phyloP scores from a whole-genome alignment of 1,140 invertebrate species.

The Drosophila mayri region DNA sequence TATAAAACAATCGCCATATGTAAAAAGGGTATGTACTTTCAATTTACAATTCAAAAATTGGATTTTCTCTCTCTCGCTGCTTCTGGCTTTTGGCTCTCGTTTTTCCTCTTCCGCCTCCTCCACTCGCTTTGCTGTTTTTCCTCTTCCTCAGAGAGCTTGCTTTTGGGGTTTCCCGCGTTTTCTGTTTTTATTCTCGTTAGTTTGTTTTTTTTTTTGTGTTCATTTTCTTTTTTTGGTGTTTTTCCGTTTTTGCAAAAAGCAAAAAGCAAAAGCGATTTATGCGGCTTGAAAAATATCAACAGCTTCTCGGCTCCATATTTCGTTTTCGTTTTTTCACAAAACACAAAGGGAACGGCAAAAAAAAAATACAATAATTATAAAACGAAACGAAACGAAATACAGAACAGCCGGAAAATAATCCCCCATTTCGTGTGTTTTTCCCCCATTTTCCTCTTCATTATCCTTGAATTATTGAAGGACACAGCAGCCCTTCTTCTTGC shows the following conservation, averaged over 20 bases:
- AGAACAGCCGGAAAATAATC: conserved; percentile 26
- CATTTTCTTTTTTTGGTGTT: conserved; percentile 25
- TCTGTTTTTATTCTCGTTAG: conserved; percentile 11
- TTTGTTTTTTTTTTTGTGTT: conserved; percentile 11
- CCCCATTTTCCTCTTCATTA: not conserved
- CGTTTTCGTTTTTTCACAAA: conserved; percentile 15
- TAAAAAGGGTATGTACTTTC: conserved; percentile 22
- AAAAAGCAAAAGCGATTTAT: conserved; percentile 57
- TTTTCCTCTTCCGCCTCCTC: conserved; percentile 6
- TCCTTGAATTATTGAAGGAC: conserved; percentile 76
- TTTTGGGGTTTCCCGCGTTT: conserved; percentile 16
- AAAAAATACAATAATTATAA: conserved; percentile 8
- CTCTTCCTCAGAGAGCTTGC: conserved; percentile 52
- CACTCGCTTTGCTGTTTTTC: conserved; percentile 14
- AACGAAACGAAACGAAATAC: conserved; percentile 29
- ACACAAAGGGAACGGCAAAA: conserved; percentile 15
- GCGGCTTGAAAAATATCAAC: conserved; percentile 66
- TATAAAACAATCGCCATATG: conserved; percentile 18
- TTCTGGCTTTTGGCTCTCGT: conserved; percentile 4
- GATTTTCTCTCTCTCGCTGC: conserved; percentile 1
- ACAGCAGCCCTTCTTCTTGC: conserved; percentile 84
- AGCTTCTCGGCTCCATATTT: conserved; percentile 15
- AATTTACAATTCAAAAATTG: conserved; percentile 50
- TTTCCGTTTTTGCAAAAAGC: conserved; percentile 45
- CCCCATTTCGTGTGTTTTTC: conserved; percentile 7